Base-by-base conservation (phyloP, 2,888 invertebrate genomes). In the Orthonevra nobilis region DNA sequence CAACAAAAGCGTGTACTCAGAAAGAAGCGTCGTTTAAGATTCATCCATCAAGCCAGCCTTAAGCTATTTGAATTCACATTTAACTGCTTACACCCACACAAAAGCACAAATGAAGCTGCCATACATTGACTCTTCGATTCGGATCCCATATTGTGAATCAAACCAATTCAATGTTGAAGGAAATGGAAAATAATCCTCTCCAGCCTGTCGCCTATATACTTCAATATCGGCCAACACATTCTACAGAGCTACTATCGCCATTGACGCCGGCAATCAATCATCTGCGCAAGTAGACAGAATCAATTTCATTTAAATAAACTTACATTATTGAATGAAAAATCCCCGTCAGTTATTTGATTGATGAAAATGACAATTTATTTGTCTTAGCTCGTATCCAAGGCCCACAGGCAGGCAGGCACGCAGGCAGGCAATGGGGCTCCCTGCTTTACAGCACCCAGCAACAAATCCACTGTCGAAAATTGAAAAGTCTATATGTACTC, bases 321-420 rank as follows among this genome's bases (percentile, higher is more conserved):
- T 66, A 73, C 61, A 54, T 61, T 61, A 73, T 79, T 73, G 66
- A 73, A 79, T 68, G 68, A 66, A 73, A 68, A 73, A 79, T 73
- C 50, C 73, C 77, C 72, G 52, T 66, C 77, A 79, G 46, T 54
- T 72, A 61, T 79, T 68, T 79, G 73, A 79, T 79, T 79, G 79
- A 79, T 79, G 79, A 73, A 79, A 79, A 73, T 79, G 66, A 79
- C 79, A 79, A 73, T 79, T 79, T 68, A 73, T 79, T 79, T 73
- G 61, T 61, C 46, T 73, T 54, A 68, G 40, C 72, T 50, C 61
- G 48, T 30, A 60, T 26, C 9, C 40, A 26, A 48, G 28, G 19
- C n/a, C n/a, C n/a, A n/a, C n/a, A n/a, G n/a, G n/a, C n/a, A n/a
- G n/a, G n/a, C n/a, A n/a, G n/a, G n/a, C n/a, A n/a, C n/a, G n/a